Conservation (phyloP, 2,797 vertebrate species). For the Micromesistius poutassou region DNA sequence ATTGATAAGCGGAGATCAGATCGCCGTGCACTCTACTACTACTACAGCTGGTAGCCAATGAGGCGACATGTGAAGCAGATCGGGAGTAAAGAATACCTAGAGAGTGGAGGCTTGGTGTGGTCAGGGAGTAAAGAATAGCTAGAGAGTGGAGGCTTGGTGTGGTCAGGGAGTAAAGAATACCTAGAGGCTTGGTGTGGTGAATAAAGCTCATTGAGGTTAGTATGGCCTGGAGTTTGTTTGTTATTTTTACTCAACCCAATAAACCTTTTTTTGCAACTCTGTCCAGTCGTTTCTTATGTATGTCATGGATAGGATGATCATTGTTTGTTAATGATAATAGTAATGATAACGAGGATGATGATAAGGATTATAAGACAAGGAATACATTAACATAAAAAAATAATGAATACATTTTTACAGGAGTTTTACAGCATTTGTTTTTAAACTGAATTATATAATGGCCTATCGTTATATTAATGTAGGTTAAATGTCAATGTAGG, state of each 20-base stretch:
- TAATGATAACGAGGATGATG: not conserved
- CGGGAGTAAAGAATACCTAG: not conserved
- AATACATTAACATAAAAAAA: not conserved
- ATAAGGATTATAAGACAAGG: not conserved
- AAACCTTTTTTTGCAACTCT: not conserved
- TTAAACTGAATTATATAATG: not conserved
- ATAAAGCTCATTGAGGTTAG: not conserved
- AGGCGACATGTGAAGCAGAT: not conserved
- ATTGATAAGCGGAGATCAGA: not conserved
- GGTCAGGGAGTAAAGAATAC: not conserved
- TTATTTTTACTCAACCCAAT: slow-evolving; percentile 2
- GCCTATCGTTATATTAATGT: not conserved
- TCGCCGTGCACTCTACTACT: not conserved
- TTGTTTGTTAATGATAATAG: not conserved
- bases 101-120: not conserved
- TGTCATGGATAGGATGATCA: not conserved
- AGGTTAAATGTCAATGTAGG: not conserved
- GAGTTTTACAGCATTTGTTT: not conserved
- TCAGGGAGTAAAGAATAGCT: not conserved
- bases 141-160: not conserved
- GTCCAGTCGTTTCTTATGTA: not conserved
- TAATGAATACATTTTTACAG: not conserved
- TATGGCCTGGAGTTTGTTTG: not conserved
- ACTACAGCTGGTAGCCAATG: not conserved
- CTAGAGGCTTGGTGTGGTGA: not conserved